These are phyloP conservation scores for Tinamus major DNA, from an alignment of 2,797 vertebrate species.

Conservation along the genomic window DNA sequence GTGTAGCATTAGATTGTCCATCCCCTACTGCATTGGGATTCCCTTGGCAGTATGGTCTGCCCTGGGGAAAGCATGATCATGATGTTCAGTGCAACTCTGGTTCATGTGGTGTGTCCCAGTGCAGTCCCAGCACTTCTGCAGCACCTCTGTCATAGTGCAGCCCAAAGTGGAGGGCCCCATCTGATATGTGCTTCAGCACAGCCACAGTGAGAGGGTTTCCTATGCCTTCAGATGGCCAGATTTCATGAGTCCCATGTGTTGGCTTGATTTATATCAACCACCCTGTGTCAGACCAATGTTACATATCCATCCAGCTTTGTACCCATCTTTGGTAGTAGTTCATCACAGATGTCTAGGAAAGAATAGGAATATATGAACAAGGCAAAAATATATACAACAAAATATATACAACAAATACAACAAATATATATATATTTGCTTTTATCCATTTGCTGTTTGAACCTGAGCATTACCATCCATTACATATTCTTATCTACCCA, in stretches of 20 bases:
- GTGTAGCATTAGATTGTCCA: neutral
- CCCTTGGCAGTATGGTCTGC: neutral
- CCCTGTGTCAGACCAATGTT: neutral
- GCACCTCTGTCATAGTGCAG: neutral
- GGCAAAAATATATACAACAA: neutral
- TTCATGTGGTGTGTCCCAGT: neutral
- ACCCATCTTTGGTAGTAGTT: neutral
- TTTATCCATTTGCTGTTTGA: neutral
- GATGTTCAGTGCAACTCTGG: neutral
- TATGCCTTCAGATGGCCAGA: neutral
- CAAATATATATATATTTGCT: neutral
- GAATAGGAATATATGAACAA: neutral
- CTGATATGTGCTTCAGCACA: neutral
- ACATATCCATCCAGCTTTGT: fast-evolving
- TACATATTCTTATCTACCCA: neutral
- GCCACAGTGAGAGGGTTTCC: neutral
- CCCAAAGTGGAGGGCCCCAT: neutral
- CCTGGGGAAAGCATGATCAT: neutral
- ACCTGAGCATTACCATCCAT: neutral
- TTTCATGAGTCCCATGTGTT: neutral
- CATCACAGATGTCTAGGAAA: neutral
- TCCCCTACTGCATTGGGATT: neutral
- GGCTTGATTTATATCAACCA: neutral
- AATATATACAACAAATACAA: neutral
- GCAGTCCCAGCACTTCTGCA: neutral